Base-by-base conservation (phyloP, 2,797 vertebrate genomes). In the Passerculus sandwichensis region DNA sequence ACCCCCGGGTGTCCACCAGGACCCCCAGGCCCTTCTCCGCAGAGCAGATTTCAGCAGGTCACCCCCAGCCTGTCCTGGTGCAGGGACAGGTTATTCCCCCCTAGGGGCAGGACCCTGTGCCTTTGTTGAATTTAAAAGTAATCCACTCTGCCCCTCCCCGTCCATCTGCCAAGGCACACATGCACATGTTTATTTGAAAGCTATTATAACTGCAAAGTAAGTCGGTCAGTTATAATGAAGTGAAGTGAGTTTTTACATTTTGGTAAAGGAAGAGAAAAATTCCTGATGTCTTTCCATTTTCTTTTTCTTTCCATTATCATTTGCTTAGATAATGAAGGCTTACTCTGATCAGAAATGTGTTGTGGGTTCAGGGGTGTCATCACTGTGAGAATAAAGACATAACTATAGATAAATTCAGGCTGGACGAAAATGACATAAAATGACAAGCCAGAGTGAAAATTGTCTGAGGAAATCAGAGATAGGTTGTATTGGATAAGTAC, bases 351-450 rank as follows among this genome's bases (percentile, higher is more conserved):
- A 66, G 53, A 87, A 91, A 42, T 25, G 14, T 53, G 51, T 48
- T 88, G 5, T 72, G 38, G 8, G 19, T 82, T 75, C 72, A 88
- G 29, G 47, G 65, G 57, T 91, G 70, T 57, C 48, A 54, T 72
- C 54, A 45, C 48, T 67, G 62, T 83, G 87, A 92, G 47, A 80
- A 73, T 60, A 93, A 73, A 70, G 42, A 18, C 47, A 42, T 73
- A 74, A 47, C 77, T 75, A 47, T 42, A 80, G 42, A 13, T 40
- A 74, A 74, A 13, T 78, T 91, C 65, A 90, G 57, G 40, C 20
- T 59, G 23, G 23, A 21, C 85, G 45, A 92, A 82, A 91, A 96
- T 83, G 64, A 75, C 70, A 54, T 79, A 61, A 72, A 80, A 87
- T 53, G 15, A 81, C 38, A 92, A 88, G 19, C 34, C n/a, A 50